Conservation (phyloP, 53 echinoderm and acorn worm genomes). For the Astropecten irregularis region DNA sequence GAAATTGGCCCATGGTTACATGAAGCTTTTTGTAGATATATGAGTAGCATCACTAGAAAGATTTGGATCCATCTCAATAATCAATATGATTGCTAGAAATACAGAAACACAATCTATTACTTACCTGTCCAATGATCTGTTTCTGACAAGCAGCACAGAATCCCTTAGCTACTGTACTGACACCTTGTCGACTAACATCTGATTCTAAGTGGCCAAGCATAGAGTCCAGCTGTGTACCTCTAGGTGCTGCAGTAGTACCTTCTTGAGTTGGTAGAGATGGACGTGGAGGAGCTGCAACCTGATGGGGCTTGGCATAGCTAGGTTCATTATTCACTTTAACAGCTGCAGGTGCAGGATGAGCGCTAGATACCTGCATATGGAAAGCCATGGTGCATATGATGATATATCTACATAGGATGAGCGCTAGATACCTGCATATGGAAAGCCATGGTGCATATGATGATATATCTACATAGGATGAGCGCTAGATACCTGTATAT, state of each 20-base stretch:
- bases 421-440: constrained; percentile 12
- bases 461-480: too few relatives aligned
- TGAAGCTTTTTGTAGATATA: too few relatives aligned
- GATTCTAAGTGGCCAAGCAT: constrained; percentile 96
- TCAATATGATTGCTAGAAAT: too few relatives aligned
- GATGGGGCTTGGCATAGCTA: constrained; percentile 32
- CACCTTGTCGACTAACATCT: constrained; percentile 92
- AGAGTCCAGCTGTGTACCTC: constrained; percentile 79
- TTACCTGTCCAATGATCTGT: constrained; percentile 95
- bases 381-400: too few relatives aligned
- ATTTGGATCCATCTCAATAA: too few relatives aligned
- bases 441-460: too few relatives aligned
- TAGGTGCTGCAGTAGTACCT: constrained; percentile 9
- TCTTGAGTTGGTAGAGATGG: constrained; percentile 9
- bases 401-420: too few relatives aligned
- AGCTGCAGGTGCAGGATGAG: constrained; percentile 27
- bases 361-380: constrained; percentile 4
- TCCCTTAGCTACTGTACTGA: constrained; percentile 97
- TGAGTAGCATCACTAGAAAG: too few relatives aligned
- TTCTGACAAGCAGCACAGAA: constrained; percentile 96
- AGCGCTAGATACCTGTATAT: constrained; percentile 14
- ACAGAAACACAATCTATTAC: too few relatives aligned
- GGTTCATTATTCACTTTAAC: constrained; percentile 62
- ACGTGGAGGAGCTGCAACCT: constrained; percentile 10
- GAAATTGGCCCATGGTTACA: too few relatives aligned